phyloP scores from a whole-genome alignment of 2,113 vertebrate genomes.

The Clinocottus analis region DNA sequence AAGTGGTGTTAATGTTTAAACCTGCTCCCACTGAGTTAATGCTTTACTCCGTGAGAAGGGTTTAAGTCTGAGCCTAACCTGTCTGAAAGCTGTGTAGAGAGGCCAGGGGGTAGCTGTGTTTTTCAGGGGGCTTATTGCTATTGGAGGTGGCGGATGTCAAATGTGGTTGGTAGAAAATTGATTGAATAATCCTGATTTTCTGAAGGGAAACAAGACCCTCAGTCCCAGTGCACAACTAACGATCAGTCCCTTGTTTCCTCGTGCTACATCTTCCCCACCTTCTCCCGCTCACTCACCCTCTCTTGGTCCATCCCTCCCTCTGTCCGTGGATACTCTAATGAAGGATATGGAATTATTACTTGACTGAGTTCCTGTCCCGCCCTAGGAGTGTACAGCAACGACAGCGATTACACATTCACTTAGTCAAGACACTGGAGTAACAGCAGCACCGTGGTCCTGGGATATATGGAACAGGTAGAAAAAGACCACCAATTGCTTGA shows the following conservation, averaged over 20 bases:
- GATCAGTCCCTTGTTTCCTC: slow-evolving; percentile 13
- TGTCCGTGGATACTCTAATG: slow-evolving; percentile 55
- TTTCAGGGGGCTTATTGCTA: background rate
- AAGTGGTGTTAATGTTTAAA: slow-evolving; percentile 83
- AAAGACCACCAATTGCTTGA: background rate
- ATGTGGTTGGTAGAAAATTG: background rate
- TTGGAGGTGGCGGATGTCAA: background rate
- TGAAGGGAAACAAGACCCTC: slow-evolving; percentile 9
- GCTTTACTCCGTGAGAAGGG: slow-evolving; percentile 66
- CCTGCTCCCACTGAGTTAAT: slow-evolving; percentile 78
- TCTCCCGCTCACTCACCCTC: slow-evolving; percentile 8
- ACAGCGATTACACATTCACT: slow-evolving; percentile 41
- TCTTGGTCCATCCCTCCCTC: slow-evolving; percentile 38
- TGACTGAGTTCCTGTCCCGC: slow-evolving; percentile 62
- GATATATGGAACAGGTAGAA: background rate
- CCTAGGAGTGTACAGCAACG: slow-evolving; percentile 42
- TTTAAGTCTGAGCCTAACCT: slow-evolving; percentile 22
- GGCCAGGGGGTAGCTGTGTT: background rate
- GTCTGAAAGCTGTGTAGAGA: slow-evolving; percentile 19
- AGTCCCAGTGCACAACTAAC: background rate
- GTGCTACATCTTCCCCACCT: slow-evolving; percentile 35
- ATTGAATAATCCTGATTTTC: background rate
- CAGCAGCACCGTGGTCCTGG: background rate
- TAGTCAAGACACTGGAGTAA: slow-evolving; percentile 39
- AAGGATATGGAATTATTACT: slow-evolving; percentile 71